Evolutionary conservation across 2,113 vertebrate species (phyloP), one percentile per base, ranked within the genome.

Genomic region (Struthio camelus): DNA sequence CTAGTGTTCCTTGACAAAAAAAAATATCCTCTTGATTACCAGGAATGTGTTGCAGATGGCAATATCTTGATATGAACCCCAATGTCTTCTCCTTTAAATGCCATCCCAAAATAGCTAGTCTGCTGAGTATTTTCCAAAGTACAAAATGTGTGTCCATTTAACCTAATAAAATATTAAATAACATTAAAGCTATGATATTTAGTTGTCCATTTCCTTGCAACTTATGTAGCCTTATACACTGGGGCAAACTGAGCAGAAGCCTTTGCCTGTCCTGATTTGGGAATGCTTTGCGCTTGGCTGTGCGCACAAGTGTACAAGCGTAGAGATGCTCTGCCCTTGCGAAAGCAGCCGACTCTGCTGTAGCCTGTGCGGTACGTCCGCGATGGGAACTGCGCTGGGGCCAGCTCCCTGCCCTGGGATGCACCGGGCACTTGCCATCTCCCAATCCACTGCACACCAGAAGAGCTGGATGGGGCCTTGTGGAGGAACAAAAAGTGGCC

Each of bases 151-250:
- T 65, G 80, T 82, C 93, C 85, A 96, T 97, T 96, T 95, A 94
- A 76, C 85, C 89, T 96, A 96, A 96, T 96, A 87, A 94, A 97
- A 97, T 97, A 91, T 94, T 97, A 93, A 97, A 58, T 96, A 97
- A 94, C 85, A 65, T 94, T 91, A 94, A 91, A 92, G 66, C 61
- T 25, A 85, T 50, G 84, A 62, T 77, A 82, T 77, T 87, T 80
- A 73, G 44, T 53, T 91, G 62, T 94, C 70, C 24, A 38, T 93
- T 87, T 70, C 79, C 58, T 24, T 84, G n/a, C 66, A 89, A 30
- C 30, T 56, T 50, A 42, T 1, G 0, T 27, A 50, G 71, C 24
- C 40, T 70, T 42, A 20, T 22, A 20, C 34, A 46, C 7, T 0
- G 0, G 44, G 23, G n/a, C 14, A 28, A 79, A 70, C 15, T 2